Conservation (phyloP, 92 coral and sea anemone genomes). For the Chrysogorgia sp. region DNA sequence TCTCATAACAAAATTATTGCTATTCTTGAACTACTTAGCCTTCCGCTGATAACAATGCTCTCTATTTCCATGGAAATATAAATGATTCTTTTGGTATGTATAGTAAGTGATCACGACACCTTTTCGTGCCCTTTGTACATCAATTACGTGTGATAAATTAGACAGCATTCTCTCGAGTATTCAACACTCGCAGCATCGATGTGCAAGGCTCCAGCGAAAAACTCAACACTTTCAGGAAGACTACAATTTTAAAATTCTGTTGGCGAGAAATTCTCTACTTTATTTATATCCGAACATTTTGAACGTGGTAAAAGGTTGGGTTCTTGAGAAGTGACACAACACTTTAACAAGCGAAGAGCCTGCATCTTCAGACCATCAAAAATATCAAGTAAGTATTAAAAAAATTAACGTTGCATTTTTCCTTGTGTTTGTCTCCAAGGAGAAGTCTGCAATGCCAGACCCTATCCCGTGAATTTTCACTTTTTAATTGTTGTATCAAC, state of each 20-base stretch:
- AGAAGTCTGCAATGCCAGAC: slow-evolving; percentile 28
- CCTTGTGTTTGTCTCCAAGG: slow-evolving; percentile 32
- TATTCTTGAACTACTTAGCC: too few species aligned
- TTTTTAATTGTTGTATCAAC: too few species aligned
- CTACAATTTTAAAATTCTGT: too few species aligned
- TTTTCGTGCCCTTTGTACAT: slow-evolving; percentile 20
- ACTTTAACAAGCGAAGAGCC: slow-evolving; percentile 2
- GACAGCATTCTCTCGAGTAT: not conserved
- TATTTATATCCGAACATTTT: too few species aligned
- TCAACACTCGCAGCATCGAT: not conserved
- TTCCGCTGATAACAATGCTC: not conserved
- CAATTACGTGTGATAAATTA: slow-evolving; percentile 34
- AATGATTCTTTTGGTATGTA: slow-evolving; percentile 32
- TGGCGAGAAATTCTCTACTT: too few species aligned
- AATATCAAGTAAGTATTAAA: slow-evolving; percentile 31
- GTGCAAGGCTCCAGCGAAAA: not conserved
- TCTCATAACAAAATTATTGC: too few species aligned
- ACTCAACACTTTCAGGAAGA: too few species aligned
- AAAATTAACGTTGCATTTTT: slow-evolving; percentile 36
- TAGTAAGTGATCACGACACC: slow-evolving; percentile 18
- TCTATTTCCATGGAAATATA: slow-evolving; percentile 34
- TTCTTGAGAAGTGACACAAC: not conserved
- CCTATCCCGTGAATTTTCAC: too few species aligned
- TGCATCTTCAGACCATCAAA: slow-evolving; percentile 11
- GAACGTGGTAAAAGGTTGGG: not conserved